Evolutionary conservation across 2,797 vertebrate species (phyloP), one percentile per base, ranked within the genome.

Genomic region (Pseudochirops cupreus): DNA sequence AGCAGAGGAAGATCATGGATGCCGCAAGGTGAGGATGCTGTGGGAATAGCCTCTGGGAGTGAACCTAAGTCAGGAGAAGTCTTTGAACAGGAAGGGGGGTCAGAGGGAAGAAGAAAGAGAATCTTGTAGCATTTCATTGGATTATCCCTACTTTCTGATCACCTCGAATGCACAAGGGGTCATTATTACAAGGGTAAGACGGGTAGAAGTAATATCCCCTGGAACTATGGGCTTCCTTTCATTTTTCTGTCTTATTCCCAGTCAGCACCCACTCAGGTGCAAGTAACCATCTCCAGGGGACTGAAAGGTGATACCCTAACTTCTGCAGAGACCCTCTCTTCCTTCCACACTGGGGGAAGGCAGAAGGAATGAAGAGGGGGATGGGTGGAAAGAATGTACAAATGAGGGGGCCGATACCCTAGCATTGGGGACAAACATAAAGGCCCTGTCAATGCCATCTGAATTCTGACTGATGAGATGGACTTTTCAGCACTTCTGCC

Each of bases 1-100:
- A 10, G 98, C 99, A 0, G 98, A 99, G 52, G 99, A 99, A 94
- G 99, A 99, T 94, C 99, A 99, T 0, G 99, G 99, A 52, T 99
- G 99, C 98, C 99, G 99, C 98, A 98, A 99, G 99, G 99, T 99
- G 98, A 98, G 97, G 94, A 95, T 92, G 95, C 56, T 92, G 54
- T 26, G 13, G 33, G 92, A 62, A n/a, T 0, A 56, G 56, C 55
- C 53, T 7, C 28, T 2, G 39, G 13, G 18, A 28, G 31, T 57
- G 56, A 39, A 89, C 21, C n/a, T 56, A 16, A 7, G 9, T 50
- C 39, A 46, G 39, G 39, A 87, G 12, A 87, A 39, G 24, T 46
- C 21, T 82, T 50, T 87, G 74, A 46, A 54, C 53, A 82, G 67
- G 18, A 7, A 7, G 24, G 39, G 21, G 21, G 0, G 16, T 16